Base-by-base conservation (phyloP, 2,113 vertebrate genomes). In the Chroicocephalus ridibundus region DNA sequence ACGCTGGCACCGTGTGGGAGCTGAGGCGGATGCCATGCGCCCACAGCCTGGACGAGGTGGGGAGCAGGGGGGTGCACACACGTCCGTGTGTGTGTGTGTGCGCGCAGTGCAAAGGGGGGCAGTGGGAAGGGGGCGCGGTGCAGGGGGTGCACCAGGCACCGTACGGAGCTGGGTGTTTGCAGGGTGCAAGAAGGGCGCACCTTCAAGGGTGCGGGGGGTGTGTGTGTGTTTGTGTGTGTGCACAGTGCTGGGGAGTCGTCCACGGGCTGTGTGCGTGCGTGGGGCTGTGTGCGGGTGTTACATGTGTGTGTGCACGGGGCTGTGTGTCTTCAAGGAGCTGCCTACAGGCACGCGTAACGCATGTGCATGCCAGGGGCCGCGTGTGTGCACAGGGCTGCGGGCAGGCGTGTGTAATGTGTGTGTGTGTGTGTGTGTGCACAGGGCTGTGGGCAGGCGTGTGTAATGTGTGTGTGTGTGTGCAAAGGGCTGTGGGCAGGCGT, bases 361-460 rank as follows among this genome's bases (percentile, higher is more conserved):
- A 6, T 17, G 31, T 16, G 38, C 5, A 40, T 11, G 64, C 40
- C 4, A 6, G 4, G 51, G 70, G 70, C 18, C 2, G 31, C 11
- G 24, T 5, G 57, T 22, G 18, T 27, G 20, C 11, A 8, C 5
- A 20, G 64, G 32, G 51, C 11, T 27, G 29, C 1, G 27, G 10
- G 3, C 55, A 21, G 34, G 24, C 1, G 6, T 5, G 46, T 20
- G n/a, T 4, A 9, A 15, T 1, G 19, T 3, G 3, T 13, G 40
- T 15, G 11, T 12, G 15, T 40, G 36, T 38, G 36, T 9, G 36
- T 36, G 36, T 36, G 36, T 36, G 36, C n/a, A n/a, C n/a, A n/a
- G n/a, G n/a, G n/a, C n/a, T n/a, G n/a, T n/a, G n/a, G n/a, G n/a
- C n/a, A n/a, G n/a, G n/a, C n/a, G n/a, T n/a, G n/a, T n/a, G n/a